These are phyloP conservation scores for Orchestia grillus DNA, from an alignment of 1,140 invertebrate genomes.

Conservation along the genomic window DNA sequence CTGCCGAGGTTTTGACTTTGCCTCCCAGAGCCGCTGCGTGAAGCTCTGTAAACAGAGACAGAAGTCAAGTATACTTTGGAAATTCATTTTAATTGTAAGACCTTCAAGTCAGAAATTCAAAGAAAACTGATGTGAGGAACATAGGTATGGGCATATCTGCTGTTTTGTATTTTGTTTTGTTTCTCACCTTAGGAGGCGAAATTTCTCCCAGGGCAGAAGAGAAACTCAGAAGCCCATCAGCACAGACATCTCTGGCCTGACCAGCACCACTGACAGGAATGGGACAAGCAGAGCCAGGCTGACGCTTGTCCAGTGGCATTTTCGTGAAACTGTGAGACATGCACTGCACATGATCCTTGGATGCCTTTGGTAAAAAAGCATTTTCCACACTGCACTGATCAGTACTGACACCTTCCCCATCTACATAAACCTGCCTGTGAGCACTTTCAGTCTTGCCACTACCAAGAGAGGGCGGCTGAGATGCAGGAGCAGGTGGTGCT, in stretches of 20 bases:
- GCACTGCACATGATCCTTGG: not conserved
- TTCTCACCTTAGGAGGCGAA: not conserved
- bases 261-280: not conserved
- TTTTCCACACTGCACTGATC: not conserved
- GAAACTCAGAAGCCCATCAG: not conserved
- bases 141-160: not conserved
- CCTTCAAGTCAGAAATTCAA: not conserved
- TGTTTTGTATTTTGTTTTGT: not conserved
- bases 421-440: not conserved
- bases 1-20: not conserved
- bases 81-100: not conserved
- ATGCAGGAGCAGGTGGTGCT: not conserved
- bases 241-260: not conserved
- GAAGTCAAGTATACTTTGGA: not conserved
- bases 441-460: not conserved
- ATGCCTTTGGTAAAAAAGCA: not conserved
- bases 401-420: not conserved
- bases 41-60: not conserved
- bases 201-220: slow-evolving; percentile 7
- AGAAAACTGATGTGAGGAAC: not conserved
- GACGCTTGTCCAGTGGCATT: not conserved
- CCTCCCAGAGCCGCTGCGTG: slow-evolving; percentile 17
- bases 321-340: not conserved
- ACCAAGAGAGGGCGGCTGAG: not conserved
- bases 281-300: not conserved